These are phyloP conservation scores for Cataglyphis rosenhaueri DNA, from an alignment of 2,888 invertebrate species.

Conservation along the genomic window DNA sequence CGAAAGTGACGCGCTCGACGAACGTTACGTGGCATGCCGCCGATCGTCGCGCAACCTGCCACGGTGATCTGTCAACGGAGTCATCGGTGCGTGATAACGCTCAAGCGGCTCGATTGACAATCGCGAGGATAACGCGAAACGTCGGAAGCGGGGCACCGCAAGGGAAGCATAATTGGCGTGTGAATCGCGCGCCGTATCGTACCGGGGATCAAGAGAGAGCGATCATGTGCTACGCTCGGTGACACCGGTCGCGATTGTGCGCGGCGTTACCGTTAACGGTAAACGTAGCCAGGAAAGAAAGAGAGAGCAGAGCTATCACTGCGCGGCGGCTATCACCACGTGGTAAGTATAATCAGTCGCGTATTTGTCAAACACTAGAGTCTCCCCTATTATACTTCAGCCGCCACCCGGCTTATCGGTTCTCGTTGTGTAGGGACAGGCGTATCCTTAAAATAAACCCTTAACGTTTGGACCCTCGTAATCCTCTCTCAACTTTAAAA, in stretches of 20 bases:
- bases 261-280: slow-evolving; percentile 64
- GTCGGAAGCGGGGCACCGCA: background rate
- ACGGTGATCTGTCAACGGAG: slow-evolving; percentile 27
- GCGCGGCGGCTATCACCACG: slow-evolving; percentile 60
- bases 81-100: slow-evolving; percentile 34
- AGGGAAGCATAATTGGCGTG: slow-evolving; percentile 3
- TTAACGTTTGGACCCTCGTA: slow-evolving; percentile 1
- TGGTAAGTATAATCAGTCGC: slow-evolving; percentile 55
- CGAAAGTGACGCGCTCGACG: slow-evolving; percentile 35
- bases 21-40: slow-evolving; percentile 50
- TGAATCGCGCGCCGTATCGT: slow-evolving; percentile 23
- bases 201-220: slow-evolving; percentile 59
- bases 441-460: background rate
- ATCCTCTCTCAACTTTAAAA: background rate
- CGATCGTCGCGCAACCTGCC: slow-evolving; percentile 31
- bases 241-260: slow-evolving; percentile 71
- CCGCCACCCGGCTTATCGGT: background rate
- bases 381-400: background rate
- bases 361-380: background rate
- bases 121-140: slow-evolving; percentile 13
- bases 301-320: slow-evolving; percentile 46
- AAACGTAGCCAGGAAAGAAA: slow-evolving; percentile 37
- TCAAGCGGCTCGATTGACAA: slow-evolving; percentile 33
- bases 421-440: background rate
- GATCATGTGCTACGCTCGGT: slow-evolving; percentile 63